Percentiles rank a stretch among this genome's conserved stretches.
Evolutionary conservation across 2,888 invertebrate genomes (phyloP).

Genomic region (Napeogenes sylphis): DNA sequence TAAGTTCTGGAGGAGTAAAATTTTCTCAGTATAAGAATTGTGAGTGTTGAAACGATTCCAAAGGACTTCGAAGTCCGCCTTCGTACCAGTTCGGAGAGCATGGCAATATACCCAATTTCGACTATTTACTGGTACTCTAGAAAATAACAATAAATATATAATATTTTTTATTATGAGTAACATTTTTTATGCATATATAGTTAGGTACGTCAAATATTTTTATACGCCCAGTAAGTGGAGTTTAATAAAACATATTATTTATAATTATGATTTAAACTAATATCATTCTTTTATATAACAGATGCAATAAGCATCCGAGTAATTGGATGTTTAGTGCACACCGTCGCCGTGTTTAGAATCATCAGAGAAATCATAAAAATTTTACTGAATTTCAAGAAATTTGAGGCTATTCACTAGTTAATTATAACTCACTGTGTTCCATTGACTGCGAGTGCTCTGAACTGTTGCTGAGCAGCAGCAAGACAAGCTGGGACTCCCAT

Average conservation of each 20-base stretch:
- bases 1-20: conserved; percentile 80
- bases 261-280: too few relatives aligned
- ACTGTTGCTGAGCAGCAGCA: conserved; percentile 45
- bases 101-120: conserved; percentile 86
- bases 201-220: neutral
- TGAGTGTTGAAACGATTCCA: conserved; percentile 79
- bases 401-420: neutral
- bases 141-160: conserved; percentile 7
- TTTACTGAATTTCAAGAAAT: too few relatives aligned
- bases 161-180: too few relatives aligned
- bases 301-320: too few relatives aligned
- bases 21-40: conserved; percentile 83
- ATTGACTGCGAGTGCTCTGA: conserved; percentile 36
- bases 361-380: neutral
- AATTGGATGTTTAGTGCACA: neutral
- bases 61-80: conserved; percentile 80
- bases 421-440: conserved; percentile 47
- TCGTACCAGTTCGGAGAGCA: conserved; percentile 80
- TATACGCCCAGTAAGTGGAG: too few relatives aligned
- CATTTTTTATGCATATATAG: too few relatives aligned
- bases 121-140: conserved; percentile 64
- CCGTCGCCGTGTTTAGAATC: neutral
- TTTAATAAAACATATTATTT: too few relatives aligned
- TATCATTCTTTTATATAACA: too few relatives aligned
- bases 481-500: conserved; percentile 45